Base-by-base conservation (phyloP, 2,797 vertebrate genomes). In the Falco cherrug region DNA sequence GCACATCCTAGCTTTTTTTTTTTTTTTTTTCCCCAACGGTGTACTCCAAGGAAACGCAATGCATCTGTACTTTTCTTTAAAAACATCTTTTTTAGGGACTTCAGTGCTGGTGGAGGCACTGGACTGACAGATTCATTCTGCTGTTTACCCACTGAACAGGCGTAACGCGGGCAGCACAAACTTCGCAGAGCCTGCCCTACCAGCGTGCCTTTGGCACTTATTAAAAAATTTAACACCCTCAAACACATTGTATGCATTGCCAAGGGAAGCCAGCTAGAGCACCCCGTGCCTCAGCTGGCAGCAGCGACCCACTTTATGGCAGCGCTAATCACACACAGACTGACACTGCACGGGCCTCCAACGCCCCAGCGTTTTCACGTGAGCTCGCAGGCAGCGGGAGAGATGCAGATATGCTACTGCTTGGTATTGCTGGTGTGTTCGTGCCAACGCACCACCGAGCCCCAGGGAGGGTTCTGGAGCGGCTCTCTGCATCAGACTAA, bases 51-150 rank as follows among this genome's bases (percentile, higher is more conserved):
- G 33, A 84, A 87, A 48, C 48, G 39, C 43, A 83, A 54, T 2
- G 43, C 60, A 65, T 77, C 84, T 12, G 2, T 60, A 84, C 47
- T 71, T 94, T 87, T 93, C 84, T 65, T 71, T 68, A 60, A 67
- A 90, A 82, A 60, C 73, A 48, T 80, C 88, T 89, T 71, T 73
- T 68, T 41, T 17, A 86, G 68, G 64, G 48, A 19, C 48, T 57
- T 53, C 26, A 41, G 69, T 21, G 59, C 79, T 48, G 35, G 63
- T 43, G 33, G 82, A 93, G 47, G 77, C 0, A 0, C n/a, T 18
- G 59, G 70, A 92, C 47, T 94, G 94, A 80, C 91, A 89, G 90
- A 95, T 71, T 68, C 59, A 33, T 31, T 79, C 90, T 67, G 83
- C 83, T 87, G 90, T 84, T 95, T 76, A 74, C 60, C 65, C 79